These are phyloP conservation scores for Mesorhabditis spiculigera DNA, from an alignment of 2,888 invertebrate species.

Conservation along the genomic window DNA sequence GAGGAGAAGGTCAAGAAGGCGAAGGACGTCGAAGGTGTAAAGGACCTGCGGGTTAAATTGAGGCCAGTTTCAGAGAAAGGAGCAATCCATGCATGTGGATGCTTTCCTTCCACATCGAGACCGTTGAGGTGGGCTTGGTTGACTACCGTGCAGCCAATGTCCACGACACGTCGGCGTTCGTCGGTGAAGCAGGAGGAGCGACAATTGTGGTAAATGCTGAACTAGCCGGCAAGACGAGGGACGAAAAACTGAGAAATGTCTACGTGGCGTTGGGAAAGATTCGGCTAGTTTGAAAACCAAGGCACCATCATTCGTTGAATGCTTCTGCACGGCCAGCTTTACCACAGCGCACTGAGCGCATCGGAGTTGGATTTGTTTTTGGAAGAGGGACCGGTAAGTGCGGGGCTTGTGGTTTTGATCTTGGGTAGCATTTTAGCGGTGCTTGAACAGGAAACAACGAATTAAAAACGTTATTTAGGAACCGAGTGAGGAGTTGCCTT, in stretches of 20 bases:
- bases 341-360: conserved; percentile 32
- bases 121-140: too few species aligned
- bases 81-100: too few species aligned
- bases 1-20: too few species aligned
- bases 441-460: neutral
- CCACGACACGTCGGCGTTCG: too few species aligned
- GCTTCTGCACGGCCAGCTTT: conserved; percentile 20
- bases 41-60: too few species aligned
- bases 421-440: neutral
- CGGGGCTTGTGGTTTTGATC: conserved; percentile 12
- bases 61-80: too few species aligned
- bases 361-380: conserved; percentile 38
- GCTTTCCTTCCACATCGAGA: too few species aligned
- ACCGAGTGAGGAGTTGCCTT: neutral
- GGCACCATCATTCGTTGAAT: conserved; percentile 23
- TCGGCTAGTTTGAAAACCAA: conserved; percentile 3
- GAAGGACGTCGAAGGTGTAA: too few species aligned
- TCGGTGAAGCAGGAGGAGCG: neutral
- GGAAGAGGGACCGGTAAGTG: conserved; percentile 17
- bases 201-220: neutral
- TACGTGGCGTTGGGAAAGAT: too few species aligned
- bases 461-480: neutral
- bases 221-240: neutral
- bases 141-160: too few species aligned
- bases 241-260: too few species aligned